Conservation (phyloP, 2,113 vertebrate genomes). For the Corythornis cristatus region DNA sequence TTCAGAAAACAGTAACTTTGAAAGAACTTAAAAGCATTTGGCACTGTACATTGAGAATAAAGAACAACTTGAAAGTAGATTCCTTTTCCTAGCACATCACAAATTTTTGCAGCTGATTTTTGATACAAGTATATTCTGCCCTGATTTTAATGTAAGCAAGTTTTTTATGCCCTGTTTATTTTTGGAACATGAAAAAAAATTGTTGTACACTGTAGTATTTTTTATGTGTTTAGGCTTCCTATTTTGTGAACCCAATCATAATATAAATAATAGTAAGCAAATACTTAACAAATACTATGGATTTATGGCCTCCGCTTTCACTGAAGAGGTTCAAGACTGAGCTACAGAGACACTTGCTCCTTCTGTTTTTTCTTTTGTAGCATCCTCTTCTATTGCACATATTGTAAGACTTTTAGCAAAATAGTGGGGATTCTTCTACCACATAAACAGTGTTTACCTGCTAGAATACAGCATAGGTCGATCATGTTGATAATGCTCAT, state of each 20-base stretch:
- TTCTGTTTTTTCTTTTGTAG: not conserved
- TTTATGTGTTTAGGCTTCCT: not conserved
- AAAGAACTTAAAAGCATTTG: not conserved
- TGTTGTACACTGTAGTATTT: not conserved
- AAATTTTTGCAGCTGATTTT: not conserved
- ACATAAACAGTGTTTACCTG: slow-evolving; percentile 53
- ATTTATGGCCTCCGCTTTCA: not conserved
- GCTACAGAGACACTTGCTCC: not conserved
- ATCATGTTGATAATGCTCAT: slow-evolving; percentile 68
- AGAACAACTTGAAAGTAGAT: not conserved
- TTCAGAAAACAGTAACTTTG: not conserved
- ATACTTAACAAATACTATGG: not conserved
- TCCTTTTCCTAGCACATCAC: not conserved
- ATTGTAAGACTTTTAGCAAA: not conserved
- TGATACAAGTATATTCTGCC: not conserved
- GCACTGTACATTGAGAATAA: not conserved
- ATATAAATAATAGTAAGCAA: not conserved
- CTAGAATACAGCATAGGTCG: slow-evolving; percentile 77
- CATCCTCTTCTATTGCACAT: not conserved
- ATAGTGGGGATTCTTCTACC: not conserved
- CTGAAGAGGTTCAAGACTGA: not conserved
- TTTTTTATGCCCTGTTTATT: not conserved
- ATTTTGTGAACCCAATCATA: not conserved
- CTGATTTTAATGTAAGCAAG: not conserved
- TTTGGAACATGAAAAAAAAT: not conserved